Conservation (phyloP, 92 coral and sea anemone species). For the Epizoanthus illoricatus region DNA sequence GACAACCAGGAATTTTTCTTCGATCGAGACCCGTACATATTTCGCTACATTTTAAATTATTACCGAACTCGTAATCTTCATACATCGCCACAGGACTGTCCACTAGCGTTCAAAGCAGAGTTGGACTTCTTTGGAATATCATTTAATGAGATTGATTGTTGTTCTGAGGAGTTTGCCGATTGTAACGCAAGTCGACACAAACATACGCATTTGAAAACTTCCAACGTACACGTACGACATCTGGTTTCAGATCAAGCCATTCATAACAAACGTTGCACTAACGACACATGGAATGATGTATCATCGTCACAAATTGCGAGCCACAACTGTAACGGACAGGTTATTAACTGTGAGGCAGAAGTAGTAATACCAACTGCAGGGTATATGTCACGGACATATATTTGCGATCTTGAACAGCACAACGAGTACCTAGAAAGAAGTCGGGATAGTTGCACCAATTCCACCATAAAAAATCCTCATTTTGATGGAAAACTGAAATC, state of each 20-base stretch:
- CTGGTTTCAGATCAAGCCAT: constrained; percentile 20
- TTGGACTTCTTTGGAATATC: constrained; percentile 90
- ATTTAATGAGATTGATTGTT: constrained; percentile 60
- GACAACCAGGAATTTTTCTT: constrained; percentile 79
- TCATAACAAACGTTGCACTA: not conserved
- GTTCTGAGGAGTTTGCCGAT: constrained; percentile 61
- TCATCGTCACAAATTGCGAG: not conserved
- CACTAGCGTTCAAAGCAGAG: constrained; percentile 80
- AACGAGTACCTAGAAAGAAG: not conserved
- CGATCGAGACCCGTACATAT: constrained; percentile 86
- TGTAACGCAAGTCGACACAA: constrained; percentile 36
- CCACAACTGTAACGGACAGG: not conserved
- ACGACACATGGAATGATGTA: not conserved
- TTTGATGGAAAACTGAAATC: too few relatives aligned
- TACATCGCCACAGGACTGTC: constrained; percentile 78
- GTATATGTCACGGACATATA: not conserved
- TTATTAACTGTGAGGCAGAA: not conserved
- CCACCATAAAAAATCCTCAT: too few relatives aligned
- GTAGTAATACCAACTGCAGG: not conserved
- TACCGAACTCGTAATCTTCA: constrained; percentile 79
- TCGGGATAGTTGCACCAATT: not conserved
- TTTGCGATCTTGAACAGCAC: not conserved
- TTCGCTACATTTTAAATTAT: constrained; percentile 86
- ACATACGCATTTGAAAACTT: constrained; percentile 34
- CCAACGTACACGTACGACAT: constrained; percentile 32